Percentiles rank a stretch among this genome's conserved stretches.
These are phyloP conservation scores for Cromileptes altivelis DNA, from an alignment of 2,113 vertebrate genomes.

Conservation along the genomic window DNA sequence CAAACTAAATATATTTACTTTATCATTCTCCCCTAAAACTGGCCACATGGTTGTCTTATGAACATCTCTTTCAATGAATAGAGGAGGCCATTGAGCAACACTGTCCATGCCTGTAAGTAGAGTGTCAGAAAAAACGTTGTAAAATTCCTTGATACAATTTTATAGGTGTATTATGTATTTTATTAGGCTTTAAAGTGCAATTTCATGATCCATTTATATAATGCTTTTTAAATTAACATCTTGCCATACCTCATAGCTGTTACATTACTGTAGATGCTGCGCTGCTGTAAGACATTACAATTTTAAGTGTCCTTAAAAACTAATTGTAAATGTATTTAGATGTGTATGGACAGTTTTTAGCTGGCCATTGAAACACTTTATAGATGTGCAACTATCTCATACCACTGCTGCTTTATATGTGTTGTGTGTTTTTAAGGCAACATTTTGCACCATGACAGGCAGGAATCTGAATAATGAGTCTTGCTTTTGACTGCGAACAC, in stretches of 20 bases:
- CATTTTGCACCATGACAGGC: conserved; percentile 10
- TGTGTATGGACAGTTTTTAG: background rate
- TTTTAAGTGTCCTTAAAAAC: conserved; percentile 73
- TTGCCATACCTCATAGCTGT: conserved; percentile 25
- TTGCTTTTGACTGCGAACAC: background rate
- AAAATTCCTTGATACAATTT: background rate
- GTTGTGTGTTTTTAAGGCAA: conserved; percentile 4
- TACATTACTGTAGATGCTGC: background rate
- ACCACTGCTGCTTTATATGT: conserved; percentile 38
- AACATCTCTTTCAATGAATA: background rate
- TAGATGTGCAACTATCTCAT: background rate
- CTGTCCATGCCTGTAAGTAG: background rate
- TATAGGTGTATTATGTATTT: conserved; percentile 4
- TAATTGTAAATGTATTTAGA: conserved; percentile 28
- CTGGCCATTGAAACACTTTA: background rate
- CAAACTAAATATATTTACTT: background rate
- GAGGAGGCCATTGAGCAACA: background rate
- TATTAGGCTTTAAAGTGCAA: background rate
- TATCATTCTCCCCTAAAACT: background rate
- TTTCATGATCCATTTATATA: background rate
- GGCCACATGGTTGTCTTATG: background rate
- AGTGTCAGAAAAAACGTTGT: background rate
- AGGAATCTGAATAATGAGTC: conserved; percentile 12
- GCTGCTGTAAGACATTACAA: conserved; percentile 11
- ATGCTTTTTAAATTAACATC: conserved; percentile 5